Conservation (phyloP, 1,140 invertebrate species). For the Cydia strobilella region DNA sequence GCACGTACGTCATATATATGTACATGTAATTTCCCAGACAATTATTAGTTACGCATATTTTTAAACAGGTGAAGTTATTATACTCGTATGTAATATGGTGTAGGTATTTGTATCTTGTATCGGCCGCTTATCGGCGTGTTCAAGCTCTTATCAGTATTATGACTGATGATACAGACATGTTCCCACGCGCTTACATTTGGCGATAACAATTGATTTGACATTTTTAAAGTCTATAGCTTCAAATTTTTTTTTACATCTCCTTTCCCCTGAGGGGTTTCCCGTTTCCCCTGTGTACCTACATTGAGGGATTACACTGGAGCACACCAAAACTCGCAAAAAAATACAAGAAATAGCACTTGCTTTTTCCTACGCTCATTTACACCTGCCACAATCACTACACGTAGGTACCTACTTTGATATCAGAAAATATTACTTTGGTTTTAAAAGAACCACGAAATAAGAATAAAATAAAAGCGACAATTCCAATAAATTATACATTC, state of each 20-base stretch:
- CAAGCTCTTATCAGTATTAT: conserved; percentile 16
- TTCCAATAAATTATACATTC: too few species aligned
- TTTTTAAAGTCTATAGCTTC: background rate
- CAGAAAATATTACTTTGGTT: too few species aligned
- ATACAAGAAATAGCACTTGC: background rate
- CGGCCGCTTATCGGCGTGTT: conserved; percentile 11
- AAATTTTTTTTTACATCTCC: background rate
- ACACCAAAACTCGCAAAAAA: background rate
- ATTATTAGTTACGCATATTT: conserved; percentile 3
- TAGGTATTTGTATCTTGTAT: conserved; percentile 24
- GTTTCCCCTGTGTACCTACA: too few species aligned
- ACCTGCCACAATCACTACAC: too few species aligned
- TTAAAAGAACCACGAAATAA: too few species aligned
- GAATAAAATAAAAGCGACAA: too few species aligned
- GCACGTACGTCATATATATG: background rate
- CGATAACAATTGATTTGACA: background rate
- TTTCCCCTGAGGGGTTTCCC: background rate
- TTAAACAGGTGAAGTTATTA: conserved; percentile 1
- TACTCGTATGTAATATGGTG: background rate
- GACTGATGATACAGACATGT: conserved; percentile 9
- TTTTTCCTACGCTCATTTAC: background rate
- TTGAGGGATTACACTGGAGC: background rate
- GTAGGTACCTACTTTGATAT: too few species aligned
- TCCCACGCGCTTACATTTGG: conserved; percentile 4
- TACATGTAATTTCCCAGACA: background rate